Evolutionary conservation across 2,797 vertebrate genomes (phyloP).

Genomic region (Neosalanx taihuensis): DNA sequence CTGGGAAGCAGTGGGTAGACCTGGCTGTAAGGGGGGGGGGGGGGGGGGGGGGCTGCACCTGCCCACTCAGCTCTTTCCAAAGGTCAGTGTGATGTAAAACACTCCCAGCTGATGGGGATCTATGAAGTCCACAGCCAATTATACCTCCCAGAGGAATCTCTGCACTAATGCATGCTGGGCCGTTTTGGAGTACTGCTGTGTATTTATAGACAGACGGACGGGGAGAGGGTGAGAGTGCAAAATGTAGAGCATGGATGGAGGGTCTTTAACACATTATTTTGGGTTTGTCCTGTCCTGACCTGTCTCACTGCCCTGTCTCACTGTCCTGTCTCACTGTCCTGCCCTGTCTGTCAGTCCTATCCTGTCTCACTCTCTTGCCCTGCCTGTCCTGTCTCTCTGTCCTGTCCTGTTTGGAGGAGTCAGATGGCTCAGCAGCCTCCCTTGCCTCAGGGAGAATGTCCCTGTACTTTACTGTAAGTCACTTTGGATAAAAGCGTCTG

Average conservation of each 20-base stretch:
- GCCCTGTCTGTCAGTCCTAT: background rate
- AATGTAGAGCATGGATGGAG: conserved; percentile 46
- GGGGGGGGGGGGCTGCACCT: conserved; percentile 43
- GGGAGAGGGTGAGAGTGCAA: conserved; percentile 48
- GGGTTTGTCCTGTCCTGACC: background rate
- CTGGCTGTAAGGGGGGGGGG: no score
- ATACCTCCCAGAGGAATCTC: conserved; percentile 57
- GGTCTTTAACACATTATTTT: conserved; percentile 60
- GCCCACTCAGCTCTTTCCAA: conserved; percentile 72
- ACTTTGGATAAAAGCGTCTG: no score
- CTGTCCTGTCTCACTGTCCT: background rate
- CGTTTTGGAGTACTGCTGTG: conserved; percentile 52
- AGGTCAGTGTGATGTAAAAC: conserved; percentile 74
- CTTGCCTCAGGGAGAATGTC: no score
- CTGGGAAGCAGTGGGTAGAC: conserved; percentile 55
- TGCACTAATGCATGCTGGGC: conserved; percentile 71
- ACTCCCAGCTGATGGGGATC: conserved; percentile 42
- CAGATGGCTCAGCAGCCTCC: conserved; percentile 6
- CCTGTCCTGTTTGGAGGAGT: background rate
- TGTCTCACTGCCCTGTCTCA: background rate
- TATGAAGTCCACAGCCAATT: conserved; percentile 57
- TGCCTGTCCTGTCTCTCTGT: conserved; percentile 2
- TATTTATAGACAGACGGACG: conserved; percentile 70
- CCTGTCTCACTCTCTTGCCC: background rate
- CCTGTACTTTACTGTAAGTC: no score